Base-by-base conservation (phyloP, 2,888 invertebrate genomes). In the Epirrhoe tristata region DNA sequence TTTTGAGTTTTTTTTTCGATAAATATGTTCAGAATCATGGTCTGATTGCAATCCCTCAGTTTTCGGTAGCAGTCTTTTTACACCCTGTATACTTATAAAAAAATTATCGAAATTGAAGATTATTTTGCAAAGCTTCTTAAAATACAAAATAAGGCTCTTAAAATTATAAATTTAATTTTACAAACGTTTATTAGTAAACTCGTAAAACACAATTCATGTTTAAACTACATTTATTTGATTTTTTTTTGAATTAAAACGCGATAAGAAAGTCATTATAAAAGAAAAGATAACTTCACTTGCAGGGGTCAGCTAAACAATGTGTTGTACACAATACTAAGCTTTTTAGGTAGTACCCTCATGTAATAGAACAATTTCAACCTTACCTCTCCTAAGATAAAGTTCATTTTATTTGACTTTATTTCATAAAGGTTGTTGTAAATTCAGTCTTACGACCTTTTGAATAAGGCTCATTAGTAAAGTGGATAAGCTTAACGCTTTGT, bases 221-320 rank as follows among this genome's bases (percentile, higher is more conserved):
- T 1, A 50, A 58, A 46, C 34, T 51, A 24, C 16, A 10, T 46
- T 32, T 24, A 14, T 67, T 53, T 59, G 36, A 67, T 55, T 55
- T 36, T 55, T 36, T 32, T 58, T 61, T 57, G 43, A 58, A 61
- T 53, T 48, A 10, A 58, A 43, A 7, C 56, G 39, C 72, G 80
- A 80, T 78, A 81, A 73, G 74, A 74, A 75, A 77, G 57, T 71
- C 75, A 74, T 79, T 77, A 71, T 36, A 68, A 72, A 73, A 74
- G 76, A 7, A 54, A 71, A 78, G 81, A 81, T 81, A 80, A 80
- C 79, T 81, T 81, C 81, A 77, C 67, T 63, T 66, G 54, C 80
- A 80, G 77, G 60, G 77, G 72, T 70, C 75, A 65, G 8, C 61
- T 56, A 58, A 59, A 71, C 64, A 69, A 67, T 60, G 61, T 63